A percentile compares a stretch with the other conserved stretches of the same genome.
Conservation (phyloP, 2,113 vertebrate species). For the Hassar affinis region DNA sequence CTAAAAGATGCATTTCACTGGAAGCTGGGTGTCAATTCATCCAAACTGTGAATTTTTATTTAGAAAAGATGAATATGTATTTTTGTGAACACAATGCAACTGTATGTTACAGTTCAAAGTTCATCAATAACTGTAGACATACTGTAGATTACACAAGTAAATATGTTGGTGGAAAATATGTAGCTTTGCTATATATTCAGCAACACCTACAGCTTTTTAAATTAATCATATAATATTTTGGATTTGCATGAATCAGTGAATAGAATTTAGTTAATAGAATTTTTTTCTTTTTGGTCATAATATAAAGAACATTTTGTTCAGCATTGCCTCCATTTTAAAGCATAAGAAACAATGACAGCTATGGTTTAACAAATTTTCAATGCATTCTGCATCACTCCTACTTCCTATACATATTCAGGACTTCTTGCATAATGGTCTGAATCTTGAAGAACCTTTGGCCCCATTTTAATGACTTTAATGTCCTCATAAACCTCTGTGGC, state of each 20-base stretch:
- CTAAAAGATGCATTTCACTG: background rate
- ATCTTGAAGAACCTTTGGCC: conserved; percentile 64
- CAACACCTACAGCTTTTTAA: background rate
- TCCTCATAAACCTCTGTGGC: conserved; percentile 68
- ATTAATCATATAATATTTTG: conserved; percentile 15
- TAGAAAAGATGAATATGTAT: too few species aligned
- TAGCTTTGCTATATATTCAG: too few species aligned
- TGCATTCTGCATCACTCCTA: conserved; percentile 21
- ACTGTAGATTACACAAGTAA: too few species aligned
- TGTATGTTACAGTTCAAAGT: background rate
- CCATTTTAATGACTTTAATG: conserved; percentile 67
- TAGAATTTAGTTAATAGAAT: too few species aligned
- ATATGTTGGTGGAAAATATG: background rate
- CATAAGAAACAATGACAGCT: background rate
- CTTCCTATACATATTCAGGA: conserved; percentile 66
- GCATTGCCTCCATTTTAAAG: conserved; percentile 6
- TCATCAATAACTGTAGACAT: background rate
- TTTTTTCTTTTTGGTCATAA: background rate
- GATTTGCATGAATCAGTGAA: too few species aligned
- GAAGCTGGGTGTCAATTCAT: conserved; percentile 16
- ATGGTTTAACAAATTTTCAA: background rate
- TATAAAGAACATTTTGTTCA: background rate
- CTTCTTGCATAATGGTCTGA: conserved; percentile 70
- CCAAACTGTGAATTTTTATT: background rate
- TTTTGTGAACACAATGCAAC: background rate